Conservation (phyloP, 2,888 invertebrate species). For the Lissocephala sabroskyi region DNA sequence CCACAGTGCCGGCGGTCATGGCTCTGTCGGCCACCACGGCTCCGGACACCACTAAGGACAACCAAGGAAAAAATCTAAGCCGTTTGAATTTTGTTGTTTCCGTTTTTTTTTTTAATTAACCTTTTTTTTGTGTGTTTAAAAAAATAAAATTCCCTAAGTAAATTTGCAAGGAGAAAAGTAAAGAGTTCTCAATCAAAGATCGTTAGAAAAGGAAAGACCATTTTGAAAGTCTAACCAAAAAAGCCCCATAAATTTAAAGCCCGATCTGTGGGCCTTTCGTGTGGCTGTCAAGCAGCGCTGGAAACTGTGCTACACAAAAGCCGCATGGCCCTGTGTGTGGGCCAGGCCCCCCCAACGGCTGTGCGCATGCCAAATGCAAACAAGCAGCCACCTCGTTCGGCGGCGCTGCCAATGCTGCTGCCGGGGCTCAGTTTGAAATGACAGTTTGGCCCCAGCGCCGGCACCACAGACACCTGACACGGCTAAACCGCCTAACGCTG, state of each 20-base stretch:
- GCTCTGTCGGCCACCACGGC: background rate
- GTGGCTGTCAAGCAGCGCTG: background rate
- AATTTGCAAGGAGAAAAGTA: too few relatives aligned
- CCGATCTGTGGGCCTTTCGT: too few relatives aligned
- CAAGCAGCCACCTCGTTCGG: conserved; percentile 14
- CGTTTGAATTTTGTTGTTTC: background rate
- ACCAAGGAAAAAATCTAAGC: background rate
- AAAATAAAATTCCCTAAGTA: too few relatives aligned
- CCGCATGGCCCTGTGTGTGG: background rate
- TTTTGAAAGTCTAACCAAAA: too few relatives aligned
- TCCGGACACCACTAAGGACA: background rate
- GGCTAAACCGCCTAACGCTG: too few relatives aligned
- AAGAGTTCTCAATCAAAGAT: too few relatives aligned
- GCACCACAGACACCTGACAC: too few relatives aligned
- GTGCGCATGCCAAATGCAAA: conserved; percentile 39
- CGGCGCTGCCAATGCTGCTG: too few relatives aligned
- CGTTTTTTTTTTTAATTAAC: background rate
- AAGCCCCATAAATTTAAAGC: too few relatives aligned
- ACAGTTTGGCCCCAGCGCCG: too few relatives aligned
- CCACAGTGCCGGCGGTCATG: too few relatives aligned
- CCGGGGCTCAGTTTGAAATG: too few relatives aligned
- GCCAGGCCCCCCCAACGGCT: conserved; percentile 16
- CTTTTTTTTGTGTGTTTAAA: background rate
- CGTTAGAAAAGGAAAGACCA: background rate
- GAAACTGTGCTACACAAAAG: background rate